These are phyloP conservation scores for Lutjanus argentimaculatus DNA, from an alignment of 2,797 vertebrate species.

Conservation along the genomic window DNA sequence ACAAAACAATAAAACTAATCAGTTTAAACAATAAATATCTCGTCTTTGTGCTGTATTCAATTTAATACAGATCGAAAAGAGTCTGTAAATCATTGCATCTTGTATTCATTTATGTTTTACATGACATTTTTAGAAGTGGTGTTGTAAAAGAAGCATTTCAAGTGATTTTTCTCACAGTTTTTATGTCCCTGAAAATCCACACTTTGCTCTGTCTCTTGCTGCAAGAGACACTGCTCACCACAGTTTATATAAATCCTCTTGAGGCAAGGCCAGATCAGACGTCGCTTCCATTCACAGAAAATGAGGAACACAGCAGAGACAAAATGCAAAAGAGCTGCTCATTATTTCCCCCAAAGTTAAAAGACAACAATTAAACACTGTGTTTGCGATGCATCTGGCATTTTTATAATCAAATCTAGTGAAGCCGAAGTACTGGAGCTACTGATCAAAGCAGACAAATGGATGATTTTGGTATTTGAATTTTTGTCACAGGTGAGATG, in stretches of 20 bases:
- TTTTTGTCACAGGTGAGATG: too few relatives aligned
- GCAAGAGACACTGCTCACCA: slow-evolving; percentile 13
- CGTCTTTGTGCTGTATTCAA: too few relatives aligned
- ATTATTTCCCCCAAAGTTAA: slow-evolving; percentile 12
- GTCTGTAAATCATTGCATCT: too few relatives aligned
- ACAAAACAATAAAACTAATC: too few relatives aligned
- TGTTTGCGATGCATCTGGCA: not conserved
- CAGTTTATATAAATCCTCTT: slow-evolving; percentile 28
- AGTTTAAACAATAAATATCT: too few relatives aligned
- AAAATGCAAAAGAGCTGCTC: slow-evolving; percentile 20
- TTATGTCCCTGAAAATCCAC: slow-evolving; percentile 12
- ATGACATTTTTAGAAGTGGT: not conserved
- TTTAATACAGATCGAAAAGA: too few relatives aligned
- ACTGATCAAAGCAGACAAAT: too few relatives aligned
- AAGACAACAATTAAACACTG: not conserved
- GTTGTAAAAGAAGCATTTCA: not conserved
- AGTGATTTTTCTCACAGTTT: not conserved
- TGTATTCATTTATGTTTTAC: too few relatives aligned
- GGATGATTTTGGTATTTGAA: too few relatives aligned
- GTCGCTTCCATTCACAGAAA: slow-evolving; percentile 18
- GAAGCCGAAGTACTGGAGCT: too few relatives aligned
- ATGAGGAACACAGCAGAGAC: not conserved
- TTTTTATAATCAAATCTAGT: not conserved
- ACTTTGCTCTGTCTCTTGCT: not conserved
- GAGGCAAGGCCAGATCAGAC: slow-evolving; percentile 28